A percentile compares a stretch with the other conserved stretches of the same genome.
These are phyloP conservation scores for Xiphorhynchus erythropygius DNA, from an alignment of 2,797 vertebrate species.

Conservation along the genomic window DNA sequence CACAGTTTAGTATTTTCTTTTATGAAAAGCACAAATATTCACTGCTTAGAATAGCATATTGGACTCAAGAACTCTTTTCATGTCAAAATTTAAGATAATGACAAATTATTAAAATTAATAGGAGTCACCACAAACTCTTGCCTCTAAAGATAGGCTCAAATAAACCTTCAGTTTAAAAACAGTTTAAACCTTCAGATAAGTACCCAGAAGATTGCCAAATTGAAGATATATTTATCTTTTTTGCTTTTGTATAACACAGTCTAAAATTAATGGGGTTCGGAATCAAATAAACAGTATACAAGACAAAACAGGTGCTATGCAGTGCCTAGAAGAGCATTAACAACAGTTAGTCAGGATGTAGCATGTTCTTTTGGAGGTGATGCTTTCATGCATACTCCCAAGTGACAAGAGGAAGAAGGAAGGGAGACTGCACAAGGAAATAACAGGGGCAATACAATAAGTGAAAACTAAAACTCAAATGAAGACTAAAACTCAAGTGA, in stretches of 20 bases:
- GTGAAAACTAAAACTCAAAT: not conserved
- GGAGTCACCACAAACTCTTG: not conserved
- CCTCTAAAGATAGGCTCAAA: not conserved
- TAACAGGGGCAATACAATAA: not conserved
- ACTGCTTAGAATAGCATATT: not conserved
- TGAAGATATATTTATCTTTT: not conserved
- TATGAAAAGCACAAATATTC: not conserved
- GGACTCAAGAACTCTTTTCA: not conserved
- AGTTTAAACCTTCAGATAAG: not conserved
- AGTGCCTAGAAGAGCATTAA: not conserved
- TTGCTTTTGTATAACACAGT: not conserved
- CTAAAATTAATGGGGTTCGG: not conserved
- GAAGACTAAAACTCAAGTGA: not conserved
- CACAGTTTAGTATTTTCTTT: not conserved
- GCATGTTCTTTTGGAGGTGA: not conserved
- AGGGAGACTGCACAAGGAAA: fast-evolving
- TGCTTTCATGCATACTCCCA: not conserved
- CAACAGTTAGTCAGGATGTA: not conserved
- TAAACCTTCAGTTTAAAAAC: not conserved
- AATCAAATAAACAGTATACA: not conserved
- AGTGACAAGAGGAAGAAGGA: not conserved
- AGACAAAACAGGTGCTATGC: not conserved
- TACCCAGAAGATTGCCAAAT: not conserved
- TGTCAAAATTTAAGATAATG: not conserved
- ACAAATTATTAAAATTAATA: not conserved